Evolutionary conservation across 2,888 invertebrate species (phyloP), one percentile per base, ranked within the genome.

Genomic region (Xanthia togata): DNA sequence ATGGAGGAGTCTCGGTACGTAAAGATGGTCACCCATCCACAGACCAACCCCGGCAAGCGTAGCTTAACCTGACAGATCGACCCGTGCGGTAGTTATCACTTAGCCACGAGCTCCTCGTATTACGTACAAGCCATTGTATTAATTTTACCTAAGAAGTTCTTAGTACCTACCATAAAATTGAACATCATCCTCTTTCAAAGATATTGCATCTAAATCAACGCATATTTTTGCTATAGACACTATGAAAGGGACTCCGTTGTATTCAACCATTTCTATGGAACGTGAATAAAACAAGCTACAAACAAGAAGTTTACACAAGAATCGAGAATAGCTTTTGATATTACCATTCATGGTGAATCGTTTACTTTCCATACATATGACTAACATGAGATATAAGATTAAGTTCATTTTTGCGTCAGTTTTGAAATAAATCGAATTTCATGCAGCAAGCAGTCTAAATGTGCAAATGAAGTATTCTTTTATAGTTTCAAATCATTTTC

Each of bases 251-350:
- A 26, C 72, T 73, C 59, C 70, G 69, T 81, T 82, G 79, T 79
- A 76, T 82, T 75, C 80, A 79, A 76, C 81, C 76, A 83, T 86
- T 87, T 84, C 85, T 86, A 88, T 81, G 70, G 86, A 76, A 82
- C 80, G 60, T 83, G 81, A 86, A 86, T 84, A 82, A 88, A 87
- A 86, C 84, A 87, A 86, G 81, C 57, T 70, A 78, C 84, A 85
- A 87, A 87, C 86, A 80, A 79, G 87, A 73, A 81, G 70, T 88
- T 88, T 84, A 87, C 87, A 85, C 65, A 73, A 88, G 87, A 88
- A 87, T 81, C 78, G 82, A 88, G 87, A 87, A 81, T 83, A 86
- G 84, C 84, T 82, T 84, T 87, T 87, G 86, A 87, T 87, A 85
- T 85, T 85, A 86, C 88, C 88, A 87, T 87, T 86, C 87, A 86